Percentiles rank a stretch among this genome's conserved stretches.
phyloP scores from a whole-genome alignment of 2,113 vertebrate genomes.

The Micronycteris hirsuta region DNA sequence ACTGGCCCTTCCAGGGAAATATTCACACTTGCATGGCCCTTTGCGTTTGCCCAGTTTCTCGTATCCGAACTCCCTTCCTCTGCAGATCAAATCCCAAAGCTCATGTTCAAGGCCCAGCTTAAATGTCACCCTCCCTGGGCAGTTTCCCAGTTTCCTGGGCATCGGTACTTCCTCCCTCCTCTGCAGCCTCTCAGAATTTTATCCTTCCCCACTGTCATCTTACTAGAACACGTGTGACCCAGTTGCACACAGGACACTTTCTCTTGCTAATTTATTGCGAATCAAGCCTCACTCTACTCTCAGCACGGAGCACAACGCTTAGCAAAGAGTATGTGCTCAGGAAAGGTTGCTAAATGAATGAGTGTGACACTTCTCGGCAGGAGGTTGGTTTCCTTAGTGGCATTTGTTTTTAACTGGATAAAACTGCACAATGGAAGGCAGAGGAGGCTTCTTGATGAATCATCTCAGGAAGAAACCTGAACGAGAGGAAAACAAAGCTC shows the following conservation, averaged over 20 bases:
- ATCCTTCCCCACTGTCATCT: background rate
- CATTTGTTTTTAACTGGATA: background rate
- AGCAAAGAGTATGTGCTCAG: background rate
- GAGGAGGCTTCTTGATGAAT: background rate
- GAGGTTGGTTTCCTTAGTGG: background rate
- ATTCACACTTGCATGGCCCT: background rate
- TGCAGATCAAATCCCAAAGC: background rate
- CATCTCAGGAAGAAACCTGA: background rate
- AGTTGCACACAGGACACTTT: background rate
- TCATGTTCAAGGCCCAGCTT: background rate
- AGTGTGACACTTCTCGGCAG: background rate
- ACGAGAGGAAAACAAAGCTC: background rate
- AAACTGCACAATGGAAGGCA: background rate
- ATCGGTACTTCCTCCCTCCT: background rate
- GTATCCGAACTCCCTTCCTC: background rate
- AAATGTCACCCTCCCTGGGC: background rate
- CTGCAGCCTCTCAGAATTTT: background rate
- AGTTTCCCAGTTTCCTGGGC: background rate
- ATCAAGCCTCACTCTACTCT: background rate
- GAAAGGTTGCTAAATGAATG: background rate
- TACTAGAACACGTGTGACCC: background rate
- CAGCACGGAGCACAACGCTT: background rate
- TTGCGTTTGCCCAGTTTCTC: background rate
- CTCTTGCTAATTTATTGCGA: background rate
- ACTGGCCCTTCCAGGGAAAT: background rate